Evolutionary conservation across 2,888 invertebrate species (phyloP), one percentile per base, ranked within the genome.

Genomic region (Prosopocoilus inquinatus): DNA sequence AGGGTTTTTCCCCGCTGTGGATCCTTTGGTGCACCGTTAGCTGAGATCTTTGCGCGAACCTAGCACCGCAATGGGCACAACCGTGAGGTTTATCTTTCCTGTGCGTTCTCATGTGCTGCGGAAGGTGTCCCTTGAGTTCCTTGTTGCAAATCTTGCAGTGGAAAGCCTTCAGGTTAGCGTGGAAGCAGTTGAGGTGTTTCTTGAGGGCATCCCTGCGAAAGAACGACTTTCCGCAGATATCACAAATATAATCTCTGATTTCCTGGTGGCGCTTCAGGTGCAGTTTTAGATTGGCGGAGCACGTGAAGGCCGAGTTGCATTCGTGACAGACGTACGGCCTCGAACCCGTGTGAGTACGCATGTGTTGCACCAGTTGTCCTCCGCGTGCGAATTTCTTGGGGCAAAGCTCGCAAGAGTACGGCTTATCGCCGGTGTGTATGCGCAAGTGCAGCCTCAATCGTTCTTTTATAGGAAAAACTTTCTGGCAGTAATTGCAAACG

Each of bases 1-100:
- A 94, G 0, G 94, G 94, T 50, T 90, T 82, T 63, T 87, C 91
- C 0, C 93, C 93, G 0, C 90, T 88, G 70, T 94, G 94, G n/a
- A 87, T 88, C 11, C 93, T 81, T 70, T 87, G 86, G 66, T 94
- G 93, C 0, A 93, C 92, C 9, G 87, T 91, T 60, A 91, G 75
- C 70, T 94, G 93, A 0, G 91, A 91, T 58, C 90, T 86, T 71
- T 93, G 93, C 0, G 89, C 90, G 67, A 94, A 94, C 32, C 85
- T 78, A 47, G 89, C 87, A 2, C 89, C 88, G 71, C 93, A 94
- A 4, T 86, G 86, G 0, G 85, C 84, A 66, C 93, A 94, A 32
- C 85, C 84, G 71, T 90, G 89, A 0, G 91, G 90, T 59, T 89
- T 85, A 55, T 86, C 84, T 41, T 88, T 85, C 34, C 84, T 84